Evolutionary conservation across 2,888 invertebrate species (phyloP).

Genomic region (Magallana nippona): DNA sequence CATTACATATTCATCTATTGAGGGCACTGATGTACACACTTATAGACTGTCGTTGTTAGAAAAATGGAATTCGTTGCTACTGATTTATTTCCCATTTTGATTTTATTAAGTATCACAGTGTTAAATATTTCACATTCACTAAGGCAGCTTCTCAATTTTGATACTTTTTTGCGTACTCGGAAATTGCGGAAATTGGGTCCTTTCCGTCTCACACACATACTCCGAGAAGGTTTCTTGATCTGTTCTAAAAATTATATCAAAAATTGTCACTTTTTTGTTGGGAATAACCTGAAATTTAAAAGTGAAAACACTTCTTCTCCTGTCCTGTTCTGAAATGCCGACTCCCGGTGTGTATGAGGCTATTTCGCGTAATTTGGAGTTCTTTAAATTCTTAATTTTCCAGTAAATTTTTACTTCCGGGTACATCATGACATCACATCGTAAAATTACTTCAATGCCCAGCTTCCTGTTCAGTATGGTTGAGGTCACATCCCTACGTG

Average conservation of each 20-base stretch:
- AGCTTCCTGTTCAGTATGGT: background rate
- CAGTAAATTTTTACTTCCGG: background rate
- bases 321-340: background rate
- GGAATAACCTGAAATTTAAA: background rate
- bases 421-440: conserved; percentile 14
- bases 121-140: background rate
- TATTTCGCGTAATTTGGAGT: background rate
- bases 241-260: background rate
- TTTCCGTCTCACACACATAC: background rate
- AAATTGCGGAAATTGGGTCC: background rate
- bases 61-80: no score
- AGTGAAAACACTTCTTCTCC: background rate
- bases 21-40: no score
- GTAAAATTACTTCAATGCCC: background rate
- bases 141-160: background rate
- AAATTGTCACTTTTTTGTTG: conserved; percentile 5
- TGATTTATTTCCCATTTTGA: no score
- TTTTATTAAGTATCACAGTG: no score
- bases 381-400: background rate
- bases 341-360: background rate
- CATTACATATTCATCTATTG: no score
- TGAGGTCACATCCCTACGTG: background rate
- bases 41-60: no score
- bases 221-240: background rate
- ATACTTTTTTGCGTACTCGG: background rate